A percentile compares a stretch with the other conserved stretches of the same genome.
phyloP scores from a whole-genome alignment of 2,888 invertebrate genomes.

The Cynaeus angustus region DNA sequence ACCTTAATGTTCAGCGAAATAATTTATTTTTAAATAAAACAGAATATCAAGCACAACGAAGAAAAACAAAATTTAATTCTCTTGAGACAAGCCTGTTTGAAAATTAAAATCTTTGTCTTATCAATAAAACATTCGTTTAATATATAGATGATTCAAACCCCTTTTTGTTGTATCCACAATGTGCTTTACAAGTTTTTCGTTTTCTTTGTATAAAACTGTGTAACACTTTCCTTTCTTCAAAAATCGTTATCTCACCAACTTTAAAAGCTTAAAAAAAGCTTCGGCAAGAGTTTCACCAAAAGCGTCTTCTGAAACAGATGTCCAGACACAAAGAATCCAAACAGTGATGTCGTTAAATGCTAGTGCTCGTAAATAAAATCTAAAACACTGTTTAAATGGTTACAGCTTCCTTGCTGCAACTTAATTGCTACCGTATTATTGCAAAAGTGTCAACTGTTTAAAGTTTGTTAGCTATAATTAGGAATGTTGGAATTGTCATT shows the following conservation, averaged over 20 bases:
- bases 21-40: too few species aligned
- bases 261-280: neutral
- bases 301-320: slow-evolving; percentile 20
- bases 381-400: slow-evolving; percentile 20
- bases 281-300: neutral
- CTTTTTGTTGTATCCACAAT: too few species aligned
- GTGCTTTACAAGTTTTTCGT: too few species aligned
- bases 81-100: too few species aligned
- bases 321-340: slow-evolving; percentile 20
- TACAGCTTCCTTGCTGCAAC: neutral
- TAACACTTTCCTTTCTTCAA: slow-evolving; percentile 3
- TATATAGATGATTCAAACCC: too few species aligned
- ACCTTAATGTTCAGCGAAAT: too few species aligned
- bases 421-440: slow-evolving; percentile 32
- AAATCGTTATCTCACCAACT: slow-evolving; percentile 2
- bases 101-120: too few species aligned
- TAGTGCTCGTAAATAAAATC: slow-evolving; percentile 33
- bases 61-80: too few species aligned
- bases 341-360: slow-evolving; percentile 20
- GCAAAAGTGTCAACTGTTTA: slow-evolving; percentile 39
- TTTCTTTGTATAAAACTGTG: neutral
- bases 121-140: too few species aligned
- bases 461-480: slow-evolving; percentile 35
- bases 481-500: neutral
- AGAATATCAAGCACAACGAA: too few species aligned